These are phyloP conservation scores for Pao palembangensis DNA, from an alignment of 2,113 vertebrate genomes.

Conservation along the genomic window DNA sequence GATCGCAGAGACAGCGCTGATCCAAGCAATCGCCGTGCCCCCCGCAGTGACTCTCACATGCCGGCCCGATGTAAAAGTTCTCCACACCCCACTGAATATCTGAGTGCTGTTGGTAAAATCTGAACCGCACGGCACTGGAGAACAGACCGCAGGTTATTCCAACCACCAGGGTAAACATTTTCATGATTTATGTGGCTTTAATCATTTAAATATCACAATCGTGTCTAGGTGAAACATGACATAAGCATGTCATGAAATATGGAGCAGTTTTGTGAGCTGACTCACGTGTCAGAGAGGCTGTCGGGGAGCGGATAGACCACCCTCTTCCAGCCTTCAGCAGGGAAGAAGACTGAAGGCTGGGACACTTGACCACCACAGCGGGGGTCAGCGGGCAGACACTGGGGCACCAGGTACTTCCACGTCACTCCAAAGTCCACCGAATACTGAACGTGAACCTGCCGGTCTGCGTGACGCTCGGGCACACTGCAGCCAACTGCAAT, in stretches of 20 bases:
- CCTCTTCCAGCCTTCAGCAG: slow-evolving; percentile 90
- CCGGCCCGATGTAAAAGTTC: slow-evolving; percentile 96
- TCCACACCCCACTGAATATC: slow-evolving; percentile 94
- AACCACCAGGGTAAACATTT: slow-evolving; percentile 13
- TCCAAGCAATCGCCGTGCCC: slow-evolving; percentile 96
- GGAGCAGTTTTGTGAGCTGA: slow-evolving; percentile 3
- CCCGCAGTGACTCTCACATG: slow-evolving; percentile 86
- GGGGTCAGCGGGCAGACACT: slow-evolving; percentile 93
- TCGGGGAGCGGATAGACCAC: slow-evolving; percentile 87
- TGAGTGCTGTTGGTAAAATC: slow-evolving; percentile 96
- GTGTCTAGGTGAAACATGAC: slow-evolving; percentile 1
- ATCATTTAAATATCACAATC: slow-evolving; percentile 11
- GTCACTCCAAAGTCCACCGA: slow-evolving; percentile 94
- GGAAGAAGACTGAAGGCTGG: slow-evolving; percentile 95
- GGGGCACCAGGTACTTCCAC: slow-evolving; percentile 94
- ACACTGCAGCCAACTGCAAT: slow-evolving; percentile 89
- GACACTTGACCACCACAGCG: slow-evolving; percentile 91
- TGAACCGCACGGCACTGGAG: slow-evolving; percentile 86
- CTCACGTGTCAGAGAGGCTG: slow-evolving; percentile 87
- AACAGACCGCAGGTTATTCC: slow-evolving; percentile 16
- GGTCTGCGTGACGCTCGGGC: slow-evolving; percentile 84
- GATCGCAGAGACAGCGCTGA: slow-evolving; percentile 91
- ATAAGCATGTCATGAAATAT: slow-evolving; percentile 25
- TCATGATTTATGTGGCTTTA: slow-evolving; percentile 21
- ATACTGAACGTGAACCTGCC: slow-evolving; percentile 93